Conservation (phyloP, 2,888 invertebrate species). For the Drosophila birchii region DNA sequence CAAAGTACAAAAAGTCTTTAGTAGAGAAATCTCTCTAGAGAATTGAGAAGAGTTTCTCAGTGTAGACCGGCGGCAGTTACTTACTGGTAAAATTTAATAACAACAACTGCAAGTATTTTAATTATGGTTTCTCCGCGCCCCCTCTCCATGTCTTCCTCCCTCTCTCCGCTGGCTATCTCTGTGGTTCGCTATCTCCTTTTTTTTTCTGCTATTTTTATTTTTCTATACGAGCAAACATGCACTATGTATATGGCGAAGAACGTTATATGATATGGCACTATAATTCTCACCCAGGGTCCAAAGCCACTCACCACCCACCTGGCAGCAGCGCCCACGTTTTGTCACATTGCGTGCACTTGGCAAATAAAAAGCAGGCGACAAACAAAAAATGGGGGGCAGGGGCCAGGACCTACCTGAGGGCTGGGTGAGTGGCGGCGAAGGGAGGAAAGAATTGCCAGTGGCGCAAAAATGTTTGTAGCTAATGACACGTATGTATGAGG, state of each 20-base stretch:
- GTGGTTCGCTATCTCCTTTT: slow-evolving; percentile 6
- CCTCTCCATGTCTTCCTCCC: not conserved
- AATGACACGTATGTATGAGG: slow-evolving; percentile 55
- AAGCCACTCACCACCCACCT: slow-evolving; percentile 18
- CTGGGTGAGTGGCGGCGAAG: not conserved
- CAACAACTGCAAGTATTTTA: slow-evolving; percentile 41
- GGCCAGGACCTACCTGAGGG: not conserved
- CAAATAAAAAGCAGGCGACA: slow-evolving; percentile 61
- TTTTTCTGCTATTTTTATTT: slow-evolving; percentile 28
- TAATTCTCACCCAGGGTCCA: slow-evolving; percentile 57
- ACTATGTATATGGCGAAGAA: slow-evolving; percentile 4
- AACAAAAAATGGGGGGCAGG: slow-evolving; percentile 22
- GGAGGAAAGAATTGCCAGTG: slow-evolving; percentile 48
- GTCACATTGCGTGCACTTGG: slow-evolving; percentile 75
- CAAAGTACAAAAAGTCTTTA: too few species aligned
- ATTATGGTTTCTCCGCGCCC: slow-evolving; percentile 31
- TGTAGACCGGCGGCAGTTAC: slow-evolving; percentile 21
- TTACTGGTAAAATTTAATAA: slow-evolving; percentile 34
- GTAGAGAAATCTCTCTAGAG: not conserved
- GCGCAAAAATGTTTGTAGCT: slow-evolving; percentile 67
- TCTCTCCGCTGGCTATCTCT: not conserved
- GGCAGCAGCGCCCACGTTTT: slow-evolving; percentile 45
- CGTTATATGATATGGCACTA: slow-evolving; percentile 64
- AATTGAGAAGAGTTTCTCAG: not conserved
- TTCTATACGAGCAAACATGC: slow-evolving; percentile 4